phyloP scores from a whole-genome alignment of 2,797 vertebrate genomes.

The Macropus fuliginosus region DNA sequence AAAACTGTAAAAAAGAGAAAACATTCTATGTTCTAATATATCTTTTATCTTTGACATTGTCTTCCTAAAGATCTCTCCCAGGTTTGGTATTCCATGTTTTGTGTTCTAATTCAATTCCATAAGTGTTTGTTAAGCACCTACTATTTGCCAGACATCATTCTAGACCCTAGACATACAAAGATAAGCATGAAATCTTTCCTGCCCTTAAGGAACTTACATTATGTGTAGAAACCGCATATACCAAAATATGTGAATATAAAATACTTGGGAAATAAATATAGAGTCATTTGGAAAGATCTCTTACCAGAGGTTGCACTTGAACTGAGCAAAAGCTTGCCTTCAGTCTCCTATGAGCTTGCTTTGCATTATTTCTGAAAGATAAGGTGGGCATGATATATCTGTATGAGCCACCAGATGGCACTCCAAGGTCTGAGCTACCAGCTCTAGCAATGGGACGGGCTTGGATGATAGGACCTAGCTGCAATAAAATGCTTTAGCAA shows the following conservation, averaged over 20 bases:
- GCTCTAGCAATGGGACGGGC: background rate
- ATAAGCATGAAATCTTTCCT: background rate
- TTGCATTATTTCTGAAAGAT: background rate
- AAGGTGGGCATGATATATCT: background rate
- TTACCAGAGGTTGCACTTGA: background rate
- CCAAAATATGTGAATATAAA: background rate
- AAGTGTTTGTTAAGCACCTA: background rate
- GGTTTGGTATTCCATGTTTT: background rate
- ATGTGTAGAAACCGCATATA: background rate
- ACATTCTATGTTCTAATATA: background rate
- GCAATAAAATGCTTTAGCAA: background rate
- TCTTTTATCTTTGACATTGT: background rate
- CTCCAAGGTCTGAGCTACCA: background rate
- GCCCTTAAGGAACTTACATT: background rate
- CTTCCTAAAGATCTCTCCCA: background rate
- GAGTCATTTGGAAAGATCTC: background rate
- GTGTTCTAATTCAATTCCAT: background rate
- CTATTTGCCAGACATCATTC: background rate
- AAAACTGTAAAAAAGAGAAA: background rate
- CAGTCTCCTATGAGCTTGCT: background rate
- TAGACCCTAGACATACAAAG: background rate
- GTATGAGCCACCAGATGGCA: background rate
- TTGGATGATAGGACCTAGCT: background rate
- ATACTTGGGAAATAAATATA: background rate
- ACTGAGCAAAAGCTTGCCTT: background rate